These are phyloP conservation scores for Trimorus sp. DNA, from an alignment of 2,888 invertebrate species.

Conservation along the genomic window DNA sequence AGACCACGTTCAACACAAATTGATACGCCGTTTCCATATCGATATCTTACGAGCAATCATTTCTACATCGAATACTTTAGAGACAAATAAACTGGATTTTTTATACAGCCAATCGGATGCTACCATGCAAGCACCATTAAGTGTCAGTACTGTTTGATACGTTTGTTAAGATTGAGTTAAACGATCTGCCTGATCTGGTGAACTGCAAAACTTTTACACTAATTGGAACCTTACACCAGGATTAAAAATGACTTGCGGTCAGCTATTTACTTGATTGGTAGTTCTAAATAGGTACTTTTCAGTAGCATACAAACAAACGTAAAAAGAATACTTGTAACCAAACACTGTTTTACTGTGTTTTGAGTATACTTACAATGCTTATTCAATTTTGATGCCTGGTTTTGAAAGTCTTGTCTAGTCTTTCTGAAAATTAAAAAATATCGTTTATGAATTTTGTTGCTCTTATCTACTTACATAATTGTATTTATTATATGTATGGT, in stretches of 20 bases:
- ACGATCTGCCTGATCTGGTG: neutral
- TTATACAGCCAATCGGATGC: slow-evolving; percentile 28
- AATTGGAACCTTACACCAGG: too few species aligned
- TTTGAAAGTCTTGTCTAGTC: slow-evolving; percentile 39
- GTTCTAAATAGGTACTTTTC: neutral
- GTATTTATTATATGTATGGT: too few species aligned
- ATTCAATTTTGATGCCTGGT: slow-evolving; percentile 15
- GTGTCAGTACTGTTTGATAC: slow-evolving; percentile 14
- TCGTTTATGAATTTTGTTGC: too few species aligned
- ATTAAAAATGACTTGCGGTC: too few species aligned
- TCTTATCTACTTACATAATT: too few species aligned
- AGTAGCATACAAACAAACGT: neutral
- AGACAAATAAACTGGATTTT: slow-evolving; percentile 5
- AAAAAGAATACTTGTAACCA: neutral
- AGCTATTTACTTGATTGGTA: too few species aligned
- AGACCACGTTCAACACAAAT: neutral
- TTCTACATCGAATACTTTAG: neutral
- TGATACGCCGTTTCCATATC: neutral
- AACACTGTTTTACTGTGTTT: neutral
- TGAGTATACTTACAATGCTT: slow-evolving; percentile 24
- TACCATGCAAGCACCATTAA: slow-evolving; percentile 40
- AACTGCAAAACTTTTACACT: too few species aligned
- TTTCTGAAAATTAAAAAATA: slow-evolving; percentile 27
- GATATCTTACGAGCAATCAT: neutral
- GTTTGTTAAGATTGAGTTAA: slow-evolving; percentile 31